A percentile compares a stretch with the other conserved stretches of the same genome.
These are phyloP conservation scores for Saxidomus purpurata DNA, from an alignment of 1,140 invertebrate species.

Conservation along the genomic window DNA sequence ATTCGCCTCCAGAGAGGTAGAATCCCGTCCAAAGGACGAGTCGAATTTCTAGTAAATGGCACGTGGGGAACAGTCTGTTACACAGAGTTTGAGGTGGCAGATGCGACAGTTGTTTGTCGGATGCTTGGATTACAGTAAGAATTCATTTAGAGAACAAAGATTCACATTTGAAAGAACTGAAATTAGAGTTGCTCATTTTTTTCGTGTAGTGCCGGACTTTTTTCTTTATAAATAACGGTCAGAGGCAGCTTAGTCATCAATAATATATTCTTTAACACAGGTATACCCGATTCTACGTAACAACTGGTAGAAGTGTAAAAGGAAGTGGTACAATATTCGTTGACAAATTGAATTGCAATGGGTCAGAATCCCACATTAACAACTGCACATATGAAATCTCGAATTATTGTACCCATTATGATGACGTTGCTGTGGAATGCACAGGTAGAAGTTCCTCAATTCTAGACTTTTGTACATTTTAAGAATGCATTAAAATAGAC, in stretches of 20 bases:
- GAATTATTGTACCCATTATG: not conserved
- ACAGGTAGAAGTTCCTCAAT: constrained; percentile 8
- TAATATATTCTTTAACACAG: too few species aligned
- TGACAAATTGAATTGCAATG: not conserved
- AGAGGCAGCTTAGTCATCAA: too few species aligned
- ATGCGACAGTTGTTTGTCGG: not conserved
- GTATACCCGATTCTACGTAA: not conserved
- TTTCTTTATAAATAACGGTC: too few species aligned
- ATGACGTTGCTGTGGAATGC: not conserved
- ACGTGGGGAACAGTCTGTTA: not conserved
- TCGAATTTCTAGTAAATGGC: not conserved
- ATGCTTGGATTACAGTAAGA: not conserved
- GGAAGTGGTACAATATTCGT: not conserved
- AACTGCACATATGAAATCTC: not conserved
- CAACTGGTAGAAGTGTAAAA: not conserved
- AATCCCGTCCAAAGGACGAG: not conserved
- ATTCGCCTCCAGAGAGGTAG: not conserved
- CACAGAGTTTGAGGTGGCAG: not conserved
- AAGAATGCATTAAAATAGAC: too few species aligned
- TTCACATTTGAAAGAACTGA: too few species aligned
- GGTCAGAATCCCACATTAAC: not conserved
- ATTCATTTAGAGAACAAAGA: too few species aligned
- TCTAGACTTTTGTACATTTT: too few species aligned
- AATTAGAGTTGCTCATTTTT: too few species aligned
- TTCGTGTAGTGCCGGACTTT: too few species aligned